phyloP scores from a whole-genome alignment of 2,888 invertebrate genomes.

The Subacronicta megacephala region DNA sequence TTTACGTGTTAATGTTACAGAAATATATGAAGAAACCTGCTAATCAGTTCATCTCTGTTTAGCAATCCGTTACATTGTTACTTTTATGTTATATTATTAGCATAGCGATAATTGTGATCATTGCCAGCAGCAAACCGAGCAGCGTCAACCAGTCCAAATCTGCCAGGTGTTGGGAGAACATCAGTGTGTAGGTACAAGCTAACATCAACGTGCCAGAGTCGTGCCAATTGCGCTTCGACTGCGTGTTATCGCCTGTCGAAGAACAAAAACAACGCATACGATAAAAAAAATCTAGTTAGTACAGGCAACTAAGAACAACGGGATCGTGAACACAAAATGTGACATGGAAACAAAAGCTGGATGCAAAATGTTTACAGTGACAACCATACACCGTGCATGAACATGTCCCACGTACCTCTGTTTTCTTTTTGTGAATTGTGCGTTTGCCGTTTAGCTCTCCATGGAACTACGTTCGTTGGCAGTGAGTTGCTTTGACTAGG shows the following conservation, averaged over 20 bases:
- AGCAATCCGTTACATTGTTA: constrained; percentile 38
- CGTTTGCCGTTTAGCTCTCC: constrained; percentile 85
- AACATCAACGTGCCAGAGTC: constrained; percentile 92
- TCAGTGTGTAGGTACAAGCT: constrained; percentile 94
- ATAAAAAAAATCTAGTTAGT: constrained; percentile 61
- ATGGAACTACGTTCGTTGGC: constrained; percentile 84
- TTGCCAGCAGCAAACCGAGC: constrained; percentile 93
- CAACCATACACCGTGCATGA: constrained; percentile 86
- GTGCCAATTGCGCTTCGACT: constrained; percentile 89
- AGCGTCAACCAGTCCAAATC: constrained; percentile 93
- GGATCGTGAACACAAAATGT: constrained; percentile 50
- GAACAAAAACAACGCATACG: constrained; percentile 71
- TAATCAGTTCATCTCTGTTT: constrained; percentile 12
- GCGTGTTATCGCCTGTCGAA: constrained; percentile 84
- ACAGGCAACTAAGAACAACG: constrained; percentile 47
- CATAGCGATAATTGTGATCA: constrained; percentile 92
- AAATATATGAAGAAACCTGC: not conserved
- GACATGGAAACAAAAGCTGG: constrained; percentile 64
- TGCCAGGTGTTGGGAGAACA: constrained; percentile 92
- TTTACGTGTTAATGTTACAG: no score
- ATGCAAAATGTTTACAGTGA: constrained; percentile 85
- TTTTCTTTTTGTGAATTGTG: constrained; percentile 84
- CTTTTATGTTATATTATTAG: constrained; percentile 85
- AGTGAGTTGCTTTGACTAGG: constrained; percentile 86
- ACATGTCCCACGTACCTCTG: constrained; percentile 84